Evolutionary conservation across 2,113 vertebrate species (phyloP).

Genomic region (Pycnonotus jocosus): DNA sequence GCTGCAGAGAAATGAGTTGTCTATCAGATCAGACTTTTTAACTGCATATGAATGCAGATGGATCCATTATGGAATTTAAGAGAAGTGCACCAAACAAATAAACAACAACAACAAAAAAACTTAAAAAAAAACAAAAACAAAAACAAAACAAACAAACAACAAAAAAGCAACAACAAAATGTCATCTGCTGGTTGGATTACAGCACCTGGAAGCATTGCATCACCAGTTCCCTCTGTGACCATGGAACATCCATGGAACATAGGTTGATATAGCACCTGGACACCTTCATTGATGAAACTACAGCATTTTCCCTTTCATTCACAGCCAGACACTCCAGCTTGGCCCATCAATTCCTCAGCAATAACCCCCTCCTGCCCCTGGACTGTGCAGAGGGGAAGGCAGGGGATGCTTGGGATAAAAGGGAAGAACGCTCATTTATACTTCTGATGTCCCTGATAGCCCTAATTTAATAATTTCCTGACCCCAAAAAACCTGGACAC

Average conservation of each 20-base stretch:
- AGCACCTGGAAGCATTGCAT: neutral
- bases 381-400: neutral
- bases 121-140: neutral
- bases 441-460: neutral
- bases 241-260: neutral
- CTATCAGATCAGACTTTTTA: neutral
- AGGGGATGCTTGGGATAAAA: no score
- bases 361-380: neutral
- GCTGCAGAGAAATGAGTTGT: neutral
- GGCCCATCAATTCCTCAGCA: neutral
- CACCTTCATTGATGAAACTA: neutral
- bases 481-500: neutral
- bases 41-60: neutral
- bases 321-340: neutral
- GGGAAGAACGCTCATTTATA: rapidly evolving
- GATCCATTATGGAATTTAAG: neutral
- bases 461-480: neutral
- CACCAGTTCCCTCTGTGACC: neutral
- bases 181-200: neutral
- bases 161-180: neutral
- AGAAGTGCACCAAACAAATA: neutral
- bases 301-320: neutral
- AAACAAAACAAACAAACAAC: neutral
- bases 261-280: neutral
- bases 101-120: neutral